Conservation (phyloP, 2,113 vertebrate species). For the Silurus glanis region DNA sequence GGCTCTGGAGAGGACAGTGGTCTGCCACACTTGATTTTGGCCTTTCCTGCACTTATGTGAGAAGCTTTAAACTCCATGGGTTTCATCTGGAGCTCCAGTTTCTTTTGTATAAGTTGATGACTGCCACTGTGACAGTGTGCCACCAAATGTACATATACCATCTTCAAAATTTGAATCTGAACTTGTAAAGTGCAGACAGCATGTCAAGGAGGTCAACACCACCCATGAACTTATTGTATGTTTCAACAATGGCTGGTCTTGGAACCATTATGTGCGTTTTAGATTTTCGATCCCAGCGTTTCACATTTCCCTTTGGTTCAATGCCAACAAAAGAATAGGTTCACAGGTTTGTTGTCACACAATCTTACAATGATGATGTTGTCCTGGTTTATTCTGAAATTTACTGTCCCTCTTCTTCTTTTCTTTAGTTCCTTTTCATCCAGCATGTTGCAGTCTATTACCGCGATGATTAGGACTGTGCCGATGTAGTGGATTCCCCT, state of each 20-base stretch:
- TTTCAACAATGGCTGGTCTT: conserved; percentile 39
- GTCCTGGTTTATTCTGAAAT: conserved; percentile 37
- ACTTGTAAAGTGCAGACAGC: conserved; percentile 37
- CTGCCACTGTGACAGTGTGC: conserved; percentile 41
- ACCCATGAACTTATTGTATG: conserved; percentile 32
- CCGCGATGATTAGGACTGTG: conserved; percentile 10
- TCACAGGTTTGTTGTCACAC: conserved; percentile 42
- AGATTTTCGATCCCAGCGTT: no score
- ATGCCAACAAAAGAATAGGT: conserved; percentile 36
- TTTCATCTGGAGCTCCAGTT: conserved; percentile 20
- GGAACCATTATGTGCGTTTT: not conserved
- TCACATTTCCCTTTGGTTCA: not conserved
- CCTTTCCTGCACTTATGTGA: conserved; percentile 18
- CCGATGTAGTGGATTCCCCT: conserved; percentile 33
- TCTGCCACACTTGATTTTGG: conserved; percentile 35
- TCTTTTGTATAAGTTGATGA: conserved; percentile 20
- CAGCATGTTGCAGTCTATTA: conserved; percentile 30
- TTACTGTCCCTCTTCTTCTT: conserved; percentile 12
- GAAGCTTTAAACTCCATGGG: not conserved
- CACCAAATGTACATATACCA: conserved; percentile 44
- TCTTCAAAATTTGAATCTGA: conserved; percentile 25
- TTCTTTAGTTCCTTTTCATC: conserved; percentile 32
- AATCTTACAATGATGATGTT: conserved; percentile 34
- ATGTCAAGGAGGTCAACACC: conserved; percentile 42
- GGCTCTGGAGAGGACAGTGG: conserved; percentile 35